Percentiles rank a stretch among this genome's conserved stretches.
Conservation (phyloP, 2,797 vertebrate species). For the Aythya fuligula region DNA sequence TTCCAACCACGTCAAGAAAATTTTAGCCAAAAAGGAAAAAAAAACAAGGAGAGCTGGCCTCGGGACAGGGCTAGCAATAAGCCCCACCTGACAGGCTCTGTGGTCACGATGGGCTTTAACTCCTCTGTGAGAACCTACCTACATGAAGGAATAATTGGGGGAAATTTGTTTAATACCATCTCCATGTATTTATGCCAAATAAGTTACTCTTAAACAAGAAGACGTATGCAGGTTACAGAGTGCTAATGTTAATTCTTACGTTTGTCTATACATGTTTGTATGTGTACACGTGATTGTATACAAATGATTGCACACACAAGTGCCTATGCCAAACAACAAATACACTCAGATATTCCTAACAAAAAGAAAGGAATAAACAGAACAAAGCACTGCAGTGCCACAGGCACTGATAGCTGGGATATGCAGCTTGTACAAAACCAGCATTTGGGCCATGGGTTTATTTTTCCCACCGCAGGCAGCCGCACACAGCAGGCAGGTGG, state of each 20-base stretch:
- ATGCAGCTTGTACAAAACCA: neutral
- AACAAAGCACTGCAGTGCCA: neutral
- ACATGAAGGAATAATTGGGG: neutral
- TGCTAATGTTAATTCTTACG: neutral
- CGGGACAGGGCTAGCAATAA: neutral
- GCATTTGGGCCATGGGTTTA: rapidly evolving
- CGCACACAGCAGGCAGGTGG: neutral
- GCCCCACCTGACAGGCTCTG: neutral
- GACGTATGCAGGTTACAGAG: neutral
- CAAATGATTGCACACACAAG: rapidly evolving
- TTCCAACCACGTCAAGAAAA: neutral
- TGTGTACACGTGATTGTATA: rapidly evolving
- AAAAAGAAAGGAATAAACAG: neutral
- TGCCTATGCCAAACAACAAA: neutral
- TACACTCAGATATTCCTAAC: rapidly evolving
- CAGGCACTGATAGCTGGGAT: neutral
- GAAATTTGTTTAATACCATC: neutral
- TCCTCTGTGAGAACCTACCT: neutral
- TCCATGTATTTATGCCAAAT: neutral
- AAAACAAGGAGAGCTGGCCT: neutral
- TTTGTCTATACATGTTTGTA: rapidly evolving
- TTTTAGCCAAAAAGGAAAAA: neutral
- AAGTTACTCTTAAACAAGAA: neutral
- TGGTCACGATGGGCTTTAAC: rapidly evolving
- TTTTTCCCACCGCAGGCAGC: rapidly evolving